Evolutionary conservation across 2,888 invertebrate genomes (phyloP), one percentile per base, ranked within the genome.

Genomic region (Arge pagana): DNA sequence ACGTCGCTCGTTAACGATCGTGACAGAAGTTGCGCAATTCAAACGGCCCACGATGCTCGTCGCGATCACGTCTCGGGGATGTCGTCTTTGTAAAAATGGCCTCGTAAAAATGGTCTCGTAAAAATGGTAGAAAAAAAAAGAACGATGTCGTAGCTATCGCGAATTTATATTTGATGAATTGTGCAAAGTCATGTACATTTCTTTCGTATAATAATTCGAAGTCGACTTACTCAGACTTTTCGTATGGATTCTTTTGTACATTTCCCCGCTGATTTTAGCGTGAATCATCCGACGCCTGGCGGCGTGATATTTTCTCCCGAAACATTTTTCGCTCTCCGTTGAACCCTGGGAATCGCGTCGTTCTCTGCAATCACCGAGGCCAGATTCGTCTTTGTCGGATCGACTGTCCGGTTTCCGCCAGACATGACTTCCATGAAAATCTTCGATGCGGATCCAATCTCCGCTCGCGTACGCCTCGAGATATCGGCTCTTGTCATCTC

Each of bases 271-370:
- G 43, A 93, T 92, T 71, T 92, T 89, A 50, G 94, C 81, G 76
- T 95, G 94, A 0, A 94, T 91, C 79, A 95, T 86, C 49, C 94
- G 84, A 76, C 93, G 94, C 3, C 93, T 90, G 53, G 93, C 85
- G 15, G 91, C 89, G 65, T 92, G 90, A 70, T 92, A 94, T 64
- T 87, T 85, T 71, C 90, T 88, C 65, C 87, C 85, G 76, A 95
- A 95, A 63, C 90, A 90, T 58, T 87, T 85, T 73, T 95, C 95
- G 1, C 93, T 93, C 53, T 89, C 88, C 0, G 94, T 90, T 0
- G 85, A 85, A 18, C 74, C 75, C 50, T 73, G 71, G 4, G 77
- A 78, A 31, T 82, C 82, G 49, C 83, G 76, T 24, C 84, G 77
- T 43, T 79, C 79, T 40, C 68, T 72, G 2, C 55, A 41, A 23